These are phyloP conservation scores for Drosophila insularis DNA, from an alignment of 1,140 invertebrate species.

Conservation along the genomic window DNA sequence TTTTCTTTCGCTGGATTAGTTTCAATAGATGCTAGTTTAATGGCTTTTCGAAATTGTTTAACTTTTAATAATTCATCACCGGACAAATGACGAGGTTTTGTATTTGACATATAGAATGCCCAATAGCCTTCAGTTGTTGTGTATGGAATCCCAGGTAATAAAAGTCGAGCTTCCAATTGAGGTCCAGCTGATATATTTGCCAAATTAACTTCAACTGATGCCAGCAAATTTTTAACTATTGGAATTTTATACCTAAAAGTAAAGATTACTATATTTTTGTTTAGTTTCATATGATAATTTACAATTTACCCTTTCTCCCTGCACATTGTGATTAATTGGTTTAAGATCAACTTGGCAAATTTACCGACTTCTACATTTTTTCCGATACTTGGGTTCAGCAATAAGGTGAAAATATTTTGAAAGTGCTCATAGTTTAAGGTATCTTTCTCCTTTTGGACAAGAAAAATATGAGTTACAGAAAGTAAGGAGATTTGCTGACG, in stretches of 20 bases:
- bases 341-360: neutral
- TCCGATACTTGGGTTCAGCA: neutral
- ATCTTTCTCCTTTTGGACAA: neutral
- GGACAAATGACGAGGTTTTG: neutral
- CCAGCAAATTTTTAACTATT: neutral
- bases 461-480: neutral
- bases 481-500: slow-evolving; percentile 64
- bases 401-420: neutral
- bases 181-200: neutral
- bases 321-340: neutral
- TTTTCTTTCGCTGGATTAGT: neutral
- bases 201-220: neutral
- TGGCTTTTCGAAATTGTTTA: neutral
- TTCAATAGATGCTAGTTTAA: neutral
- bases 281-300: neutral
- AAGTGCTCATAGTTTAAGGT: neutral
- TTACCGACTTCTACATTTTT: neutral
- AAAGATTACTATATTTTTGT: neutral
- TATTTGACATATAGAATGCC: no score
- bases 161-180: neutral
- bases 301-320: neutral
- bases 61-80: neutral
- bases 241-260: neutral
- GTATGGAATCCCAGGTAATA: neutral
- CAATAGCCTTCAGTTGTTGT: no score